Conservation (phyloP, 2,888 invertebrate genomes). For the Thymelicus acteon region DNA sequence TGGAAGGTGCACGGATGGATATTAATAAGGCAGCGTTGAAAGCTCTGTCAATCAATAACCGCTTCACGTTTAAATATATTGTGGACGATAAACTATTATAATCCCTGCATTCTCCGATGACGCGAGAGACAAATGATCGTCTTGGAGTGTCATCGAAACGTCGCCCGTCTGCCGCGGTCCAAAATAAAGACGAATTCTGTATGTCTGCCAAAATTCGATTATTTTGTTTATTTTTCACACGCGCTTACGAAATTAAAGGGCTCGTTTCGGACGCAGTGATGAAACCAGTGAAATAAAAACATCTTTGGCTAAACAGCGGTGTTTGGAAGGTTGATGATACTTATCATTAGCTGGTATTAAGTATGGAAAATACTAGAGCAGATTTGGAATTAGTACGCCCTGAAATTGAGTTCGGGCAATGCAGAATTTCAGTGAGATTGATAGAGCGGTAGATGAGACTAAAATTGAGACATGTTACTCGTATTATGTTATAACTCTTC, state of each 20-base stretch:
- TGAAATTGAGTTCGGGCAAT: no score
- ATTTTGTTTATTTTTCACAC: slow-evolving; percentile 56
- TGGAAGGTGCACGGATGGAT: slow-evolving; percentile 1
- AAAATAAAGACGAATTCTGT: slow-evolving; percentile 60
- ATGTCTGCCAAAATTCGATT: slow-evolving; percentile 57
- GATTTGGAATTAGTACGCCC: no score
- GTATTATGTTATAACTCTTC: no score
- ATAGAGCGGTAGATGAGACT: no score
- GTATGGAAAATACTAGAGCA: no score
- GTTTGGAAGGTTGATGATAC: no score
- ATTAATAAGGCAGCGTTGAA: slow-evolving; percentile 8
- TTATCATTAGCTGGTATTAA: no score
- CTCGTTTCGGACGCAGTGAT: not conserved
- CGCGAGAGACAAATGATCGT: slow-evolving; percentile 44
- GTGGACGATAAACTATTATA: slow-evolving; percentile 14
- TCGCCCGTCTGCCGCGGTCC: slow-evolving; percentile 46
- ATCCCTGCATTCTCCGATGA: slow-evolving; percentile 33
- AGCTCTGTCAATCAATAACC: slow-evolving; percentile 13
- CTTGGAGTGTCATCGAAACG: slow-evolving; percentile 39
- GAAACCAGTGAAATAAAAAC: slow-evolving; percentile 1
- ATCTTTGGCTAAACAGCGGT: not conserved
- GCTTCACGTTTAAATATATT: slow-evolving; percentile 7
- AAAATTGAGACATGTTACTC: no score
- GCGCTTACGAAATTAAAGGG: slow-evolving; percentile 33
- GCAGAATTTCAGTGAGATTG: no score